These are phyloP conservation scores for Psix sp. DNA, from an alignment of 1,140 invertebrate species.

Conservation along the genomic window DNA sequence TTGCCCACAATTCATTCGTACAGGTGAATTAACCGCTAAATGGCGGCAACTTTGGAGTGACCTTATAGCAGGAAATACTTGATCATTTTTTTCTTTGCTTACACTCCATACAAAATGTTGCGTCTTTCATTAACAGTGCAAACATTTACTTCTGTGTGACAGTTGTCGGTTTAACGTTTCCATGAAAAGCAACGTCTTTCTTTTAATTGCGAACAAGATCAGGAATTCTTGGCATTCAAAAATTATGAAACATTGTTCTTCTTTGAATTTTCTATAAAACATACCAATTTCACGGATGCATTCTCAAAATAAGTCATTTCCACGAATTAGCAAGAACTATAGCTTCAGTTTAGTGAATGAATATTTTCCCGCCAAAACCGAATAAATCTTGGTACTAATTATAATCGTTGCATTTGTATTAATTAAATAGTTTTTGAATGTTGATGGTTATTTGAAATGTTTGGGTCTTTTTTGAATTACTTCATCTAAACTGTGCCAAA, in stretches of 20 bases:
- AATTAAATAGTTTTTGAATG: too few relatives aligned
- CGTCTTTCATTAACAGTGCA: conserved; percentile 9
- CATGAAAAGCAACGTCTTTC: conserved; percentile 3
- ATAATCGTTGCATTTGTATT: too few relatives aligned
- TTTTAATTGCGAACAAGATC: not conserved
- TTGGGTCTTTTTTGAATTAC: too few relatives aligned
- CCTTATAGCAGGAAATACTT: conserved; percentile 8
- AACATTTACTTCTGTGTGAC: conserved; percentile 9
- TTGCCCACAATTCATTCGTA: conserved; percentile 10
- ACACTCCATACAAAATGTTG: conserved; percentile 3
- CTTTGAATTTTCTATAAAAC: conserved; percentile 34
- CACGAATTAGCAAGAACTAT: too few relatives aligned
- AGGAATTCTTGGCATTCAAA: conserved; percentile 8
- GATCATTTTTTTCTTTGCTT: conserved; percentile 8
- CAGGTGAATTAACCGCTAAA: conserved; percentile 12
- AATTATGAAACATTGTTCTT: conserved; percentile 30
- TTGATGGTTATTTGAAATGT: too few relatives aligned
- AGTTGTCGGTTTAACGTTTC: conserved; percentile 7
- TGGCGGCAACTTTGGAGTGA: conserved; percentile 13
- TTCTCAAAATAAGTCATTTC: too few relatives aligned
- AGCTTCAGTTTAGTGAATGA: too few relatives aligned
- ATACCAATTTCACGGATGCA: too few relatives aligned
- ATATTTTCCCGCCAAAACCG: too few relatives aligned
- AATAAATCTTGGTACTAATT: too few relatives aligned
- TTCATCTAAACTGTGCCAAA: too few relatives aligned